phyloP scores from a whole-genome alignment of 2,888 invertebrate genomes.

The Spodoptera littoralis region DNA sequence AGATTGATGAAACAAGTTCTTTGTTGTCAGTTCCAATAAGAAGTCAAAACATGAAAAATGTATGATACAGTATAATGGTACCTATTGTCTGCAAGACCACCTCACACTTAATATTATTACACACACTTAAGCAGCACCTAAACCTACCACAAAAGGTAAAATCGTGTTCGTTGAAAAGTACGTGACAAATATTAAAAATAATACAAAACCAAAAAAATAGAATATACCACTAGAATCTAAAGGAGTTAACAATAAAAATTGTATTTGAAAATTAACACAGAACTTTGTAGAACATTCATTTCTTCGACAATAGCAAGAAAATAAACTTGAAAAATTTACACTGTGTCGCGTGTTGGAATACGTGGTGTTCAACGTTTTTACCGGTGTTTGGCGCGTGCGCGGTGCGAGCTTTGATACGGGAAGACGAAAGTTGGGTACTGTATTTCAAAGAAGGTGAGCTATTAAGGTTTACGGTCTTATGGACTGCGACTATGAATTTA shows the following conservation, averaged over 20 bases:
- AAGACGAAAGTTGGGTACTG: slow-evolving; percentile 45
- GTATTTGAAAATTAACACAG: slow-evolving; percentile 39
- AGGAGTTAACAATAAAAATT: slow-evolving; percentile 20
- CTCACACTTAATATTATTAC: slow-evolving; percentile 4
- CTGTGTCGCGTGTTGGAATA: slow-evolving; percentile 53
- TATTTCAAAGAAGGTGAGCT: slow-evolving; percentile 41
- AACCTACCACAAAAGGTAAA: slow-evolving; percentile 25
- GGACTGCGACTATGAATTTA: slow-evolving; percentile 28
- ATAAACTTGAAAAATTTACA: slow-evolving; percentile 39
- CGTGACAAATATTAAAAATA: slow-evolving; percentile 44
- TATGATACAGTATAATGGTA: neutral
- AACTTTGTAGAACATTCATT: slow-evolving; percentile 35
- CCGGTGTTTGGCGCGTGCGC: slow-evolving; percentile 56
- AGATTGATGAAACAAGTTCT: slow-evolving; percentile 27
- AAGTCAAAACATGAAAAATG: slow-evolving; percentile 3
- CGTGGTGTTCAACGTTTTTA: slow-evolving; percentile 52
- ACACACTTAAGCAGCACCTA: slow-evolving; percentile 2
- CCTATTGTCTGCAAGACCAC: slow-evolving; percentile 24
- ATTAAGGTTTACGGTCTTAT: slow-evolving; percentile 46
- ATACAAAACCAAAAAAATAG: slow-evolving; percentile 33
- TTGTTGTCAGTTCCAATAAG: slow-evolving; percentile 18
- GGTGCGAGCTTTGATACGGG: slow-evolving; percentile 39
- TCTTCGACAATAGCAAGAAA: slow-evolving; percentile 32
- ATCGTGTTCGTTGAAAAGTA: slow-evolving; percentile 22
- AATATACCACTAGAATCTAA: slow-evolving; percentile 23